Evolutionary conservation across 2,888 invertebrate species (phyloP).

Genomic region (Scaptomyza cyrtandrae): DNA sequence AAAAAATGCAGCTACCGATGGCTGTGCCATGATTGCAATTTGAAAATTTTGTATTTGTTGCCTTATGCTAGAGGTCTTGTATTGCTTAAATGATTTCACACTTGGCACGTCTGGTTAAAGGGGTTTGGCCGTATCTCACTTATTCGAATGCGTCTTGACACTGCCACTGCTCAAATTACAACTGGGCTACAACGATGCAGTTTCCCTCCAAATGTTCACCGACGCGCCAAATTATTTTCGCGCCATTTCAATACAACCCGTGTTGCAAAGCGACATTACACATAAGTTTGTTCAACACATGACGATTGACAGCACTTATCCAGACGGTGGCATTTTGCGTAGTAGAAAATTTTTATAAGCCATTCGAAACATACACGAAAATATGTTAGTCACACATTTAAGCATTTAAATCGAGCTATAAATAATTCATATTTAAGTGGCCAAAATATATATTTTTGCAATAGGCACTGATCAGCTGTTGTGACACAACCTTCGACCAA

Average conservation of each 20-base stretch:
- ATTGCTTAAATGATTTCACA: constrained; percentile 48
- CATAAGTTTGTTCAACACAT: constrained; percentile 39
- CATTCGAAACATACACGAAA: not conserved
- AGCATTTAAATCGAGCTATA: no score
- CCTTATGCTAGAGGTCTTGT: constrained; percentile 32
- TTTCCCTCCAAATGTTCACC: constrained; percentile 82
- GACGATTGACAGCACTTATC: constrained; percentile 37
- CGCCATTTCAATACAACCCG: constrained; percentile 60
- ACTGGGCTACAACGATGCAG: constrained; percentile 73
- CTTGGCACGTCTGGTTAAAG: constrained; percentile 54
- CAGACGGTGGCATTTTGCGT: constrained; percentile 32
- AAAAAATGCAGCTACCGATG: constrained; percentile 90
- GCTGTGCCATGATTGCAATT: constrained; percentile 88
- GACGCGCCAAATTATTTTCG: constrained; percentile 77
- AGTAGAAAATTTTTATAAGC: constrained; percentile 17
- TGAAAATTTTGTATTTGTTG: constrained; percentile 20
- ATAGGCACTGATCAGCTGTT: constrained; percentile 38
- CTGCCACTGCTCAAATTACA: constrained; percentile 78
- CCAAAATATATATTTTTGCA: not conserved
- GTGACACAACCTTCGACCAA: not conserved
- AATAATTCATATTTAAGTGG: not conserved
- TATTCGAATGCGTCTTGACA: constrained; percentile 69
- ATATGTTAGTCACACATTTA: not conserved
- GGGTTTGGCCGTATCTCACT: constrained; percentile 22
- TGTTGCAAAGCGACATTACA: constrained; percentile 14